Conservation (phyloP, 2,113 vertebrate genomes). For the Sceloporus tristichus region DNA sequence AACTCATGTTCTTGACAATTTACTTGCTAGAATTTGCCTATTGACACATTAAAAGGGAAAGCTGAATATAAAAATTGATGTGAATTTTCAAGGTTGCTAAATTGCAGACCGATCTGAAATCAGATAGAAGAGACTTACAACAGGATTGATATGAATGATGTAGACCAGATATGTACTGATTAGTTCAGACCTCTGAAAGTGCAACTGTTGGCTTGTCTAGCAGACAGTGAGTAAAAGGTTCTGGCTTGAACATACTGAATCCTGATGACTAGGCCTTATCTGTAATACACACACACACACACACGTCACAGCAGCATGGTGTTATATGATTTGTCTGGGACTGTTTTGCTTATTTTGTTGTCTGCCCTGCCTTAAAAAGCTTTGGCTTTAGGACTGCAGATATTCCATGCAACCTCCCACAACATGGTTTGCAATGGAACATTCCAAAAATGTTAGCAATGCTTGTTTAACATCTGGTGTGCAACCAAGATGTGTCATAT, state of each 20-base stretch:
- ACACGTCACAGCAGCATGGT: not conserved
- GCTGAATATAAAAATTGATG: too few species aligned
- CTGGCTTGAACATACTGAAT: not conserved
- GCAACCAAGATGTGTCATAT: not conserved
- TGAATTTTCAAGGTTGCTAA: too few species aligned
- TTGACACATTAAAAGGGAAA: too few species aligned
- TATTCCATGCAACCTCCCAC: not conserved
- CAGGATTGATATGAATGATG: too few species aligned
- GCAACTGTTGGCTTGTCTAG: too few species aligned
- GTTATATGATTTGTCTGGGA: not conserved
- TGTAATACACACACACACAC: not conserved
- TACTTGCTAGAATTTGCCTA: too few species aligned
- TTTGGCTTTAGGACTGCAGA: not conserved
- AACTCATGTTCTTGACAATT: too few species aligned
- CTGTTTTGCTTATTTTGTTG: not conserved
- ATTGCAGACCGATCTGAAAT: too few species aligned
- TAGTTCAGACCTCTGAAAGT: too few species aligned
- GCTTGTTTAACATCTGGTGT: slow-evolving; percentile 12
- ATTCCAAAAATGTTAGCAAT: slow-evolving; percentile 8
- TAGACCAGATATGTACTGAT: too few species aligned
- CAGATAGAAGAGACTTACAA: too few species aligned
- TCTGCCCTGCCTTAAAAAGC: not conserved
- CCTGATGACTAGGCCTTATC: not conserved
- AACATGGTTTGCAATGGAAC: not conserved
- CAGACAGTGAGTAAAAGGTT: too few species aligned